Conservation (phyloP, 2,888 invertebrate species). For the Epirrhoe tristata region DNA sequence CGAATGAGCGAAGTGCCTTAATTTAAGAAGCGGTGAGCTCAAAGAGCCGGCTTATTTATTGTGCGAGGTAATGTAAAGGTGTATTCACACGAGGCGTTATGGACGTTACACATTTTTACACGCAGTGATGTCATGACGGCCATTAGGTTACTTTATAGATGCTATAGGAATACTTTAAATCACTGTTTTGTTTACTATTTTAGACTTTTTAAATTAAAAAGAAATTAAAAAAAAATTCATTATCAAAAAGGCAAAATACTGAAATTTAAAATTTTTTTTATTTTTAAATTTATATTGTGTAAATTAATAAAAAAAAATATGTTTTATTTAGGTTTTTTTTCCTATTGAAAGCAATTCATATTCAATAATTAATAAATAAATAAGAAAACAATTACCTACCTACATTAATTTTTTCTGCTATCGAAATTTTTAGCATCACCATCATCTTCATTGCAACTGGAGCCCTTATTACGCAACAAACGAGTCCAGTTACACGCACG, state of each 20-base stretch:
- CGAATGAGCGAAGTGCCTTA: conserved; percentile 72
- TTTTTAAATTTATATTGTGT: no score
- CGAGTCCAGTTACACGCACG: conserved; percentile 41
- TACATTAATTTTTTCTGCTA: not conserved
- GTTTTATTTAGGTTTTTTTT: no score
- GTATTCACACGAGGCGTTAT: conserved; percentile 15
- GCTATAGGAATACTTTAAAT: conserved; percentile 3
- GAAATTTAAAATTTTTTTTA: no score
- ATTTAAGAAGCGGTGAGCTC: conserved; percentile 76
- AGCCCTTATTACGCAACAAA: conserved; percentile 34
- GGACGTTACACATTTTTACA: not conserved
- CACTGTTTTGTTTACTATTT: no score
- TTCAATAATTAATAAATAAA: no score
- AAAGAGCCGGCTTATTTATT: conserved; percentile 71
- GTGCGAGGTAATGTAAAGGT: conserved; percentile 46
- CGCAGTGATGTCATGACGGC: conserved; percentile 5
- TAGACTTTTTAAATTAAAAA: no score
- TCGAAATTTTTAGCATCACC: not conserved
- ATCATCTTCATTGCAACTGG: conserved; percentile 23
- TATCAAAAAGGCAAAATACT: no score
- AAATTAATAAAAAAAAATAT: no score
- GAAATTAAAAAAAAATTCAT: no score
- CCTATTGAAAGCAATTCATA: no score
- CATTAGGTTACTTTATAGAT: conserved; percentile 20
- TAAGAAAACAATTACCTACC: no score